A percentile compares a stretch with the other conserved stretches of the same genome.
Evolutionary conservation across 2,797 vertebrate genomes (phyloP).

Genomic region (Sebastolobus altivelis): DNA sequence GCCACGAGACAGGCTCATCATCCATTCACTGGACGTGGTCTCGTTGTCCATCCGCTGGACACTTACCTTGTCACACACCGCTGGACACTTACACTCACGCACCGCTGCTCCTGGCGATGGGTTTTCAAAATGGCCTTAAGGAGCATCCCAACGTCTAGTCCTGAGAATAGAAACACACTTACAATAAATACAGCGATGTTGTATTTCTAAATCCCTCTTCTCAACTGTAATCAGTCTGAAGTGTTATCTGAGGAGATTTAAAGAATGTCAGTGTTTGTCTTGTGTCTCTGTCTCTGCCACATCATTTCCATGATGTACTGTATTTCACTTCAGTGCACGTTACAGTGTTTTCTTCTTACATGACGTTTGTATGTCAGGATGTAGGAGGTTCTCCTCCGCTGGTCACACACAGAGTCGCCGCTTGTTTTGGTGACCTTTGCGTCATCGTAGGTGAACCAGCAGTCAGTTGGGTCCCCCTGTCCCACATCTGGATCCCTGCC

Average conservation of each 20-base stretch:
- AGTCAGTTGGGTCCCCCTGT: neutral
- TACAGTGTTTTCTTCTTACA: neutral
- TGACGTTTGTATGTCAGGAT: slow-evolving; percentile 11
- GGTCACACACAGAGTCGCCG: neutral
- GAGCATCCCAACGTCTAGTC: neutral
- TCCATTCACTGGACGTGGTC: neutral
- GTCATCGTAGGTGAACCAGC: slow-evolving; percentile 2
- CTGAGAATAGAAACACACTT: neutral
- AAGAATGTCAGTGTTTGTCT: neutral
- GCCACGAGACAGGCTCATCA: neutral
- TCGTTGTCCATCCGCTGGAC: neutral
- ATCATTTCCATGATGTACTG: neutral
- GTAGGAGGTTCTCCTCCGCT: neutral
- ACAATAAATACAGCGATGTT: neutral
- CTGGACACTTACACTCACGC: too few relatives aligned
- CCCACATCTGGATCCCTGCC: slow-evolving; percentile 1
- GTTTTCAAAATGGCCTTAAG: neutral
- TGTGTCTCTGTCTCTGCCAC: neutral
- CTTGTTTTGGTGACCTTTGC: neutral
- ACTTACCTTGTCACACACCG: neutral
- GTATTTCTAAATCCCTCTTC: neutral
- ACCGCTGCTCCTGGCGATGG: too few relatives aligned
- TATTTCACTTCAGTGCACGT: neutral
- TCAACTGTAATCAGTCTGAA: neutral
- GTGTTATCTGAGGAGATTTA: neutral